phyloP scores from a whole-genome alignment of 2,888 invertebrate genomes.

The Synanthedon myopaeformis region DNA sequence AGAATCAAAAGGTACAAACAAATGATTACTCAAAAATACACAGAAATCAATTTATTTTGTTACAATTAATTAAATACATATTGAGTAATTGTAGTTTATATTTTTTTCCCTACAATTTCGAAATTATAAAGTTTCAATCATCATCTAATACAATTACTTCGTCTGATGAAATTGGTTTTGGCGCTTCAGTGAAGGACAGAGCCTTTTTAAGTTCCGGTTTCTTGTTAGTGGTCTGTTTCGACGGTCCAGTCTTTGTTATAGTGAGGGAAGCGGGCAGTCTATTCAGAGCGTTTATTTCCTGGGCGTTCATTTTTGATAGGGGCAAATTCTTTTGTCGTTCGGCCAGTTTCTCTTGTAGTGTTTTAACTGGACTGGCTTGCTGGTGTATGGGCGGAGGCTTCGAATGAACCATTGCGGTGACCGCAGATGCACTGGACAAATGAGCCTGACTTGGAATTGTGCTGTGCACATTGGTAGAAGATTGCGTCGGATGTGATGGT shows the following conservation, averaged over 20 bases:
- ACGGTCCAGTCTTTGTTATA: constrained; percentile 52
- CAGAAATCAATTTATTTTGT: no score
- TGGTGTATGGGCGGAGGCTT: constrained; percentile 51
- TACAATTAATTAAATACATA: no score
- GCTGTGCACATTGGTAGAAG: constrained; percentile 13
- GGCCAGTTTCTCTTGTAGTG: constrained; percentile 76
- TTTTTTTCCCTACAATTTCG: no score
- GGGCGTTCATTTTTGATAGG: constrained; percentile 16
- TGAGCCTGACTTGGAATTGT: constrained; percentile 40
- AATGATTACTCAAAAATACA: no score
- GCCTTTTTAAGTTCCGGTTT: constrained; percentile 44
- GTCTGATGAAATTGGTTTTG: constrained; percentile 44
- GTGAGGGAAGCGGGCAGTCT: constrained; percentile 65
- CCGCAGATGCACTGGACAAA: constrained; percentile 33
- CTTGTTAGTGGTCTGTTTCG: constrained; percentile 27
- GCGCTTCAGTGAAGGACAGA: constrained; percentile 29
- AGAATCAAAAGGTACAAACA: no score
- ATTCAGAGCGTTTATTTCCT: constrained; percentile 47
- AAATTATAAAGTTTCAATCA: constrained; percentile 18
- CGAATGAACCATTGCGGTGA: constrained; percentile 30
- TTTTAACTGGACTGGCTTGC: constrained; percentile 72
- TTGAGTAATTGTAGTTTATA: no score
- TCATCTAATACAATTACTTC: constrained; percentile 62
- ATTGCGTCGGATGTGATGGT: constrained; percentile 13
- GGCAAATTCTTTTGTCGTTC: constrained; percentile 71